These are phyloP conservation scores for Tetramorium bicarinatum DNA, from an alignment of 2,888 invertebrate species.

Conservation along the genomic window DNA sequence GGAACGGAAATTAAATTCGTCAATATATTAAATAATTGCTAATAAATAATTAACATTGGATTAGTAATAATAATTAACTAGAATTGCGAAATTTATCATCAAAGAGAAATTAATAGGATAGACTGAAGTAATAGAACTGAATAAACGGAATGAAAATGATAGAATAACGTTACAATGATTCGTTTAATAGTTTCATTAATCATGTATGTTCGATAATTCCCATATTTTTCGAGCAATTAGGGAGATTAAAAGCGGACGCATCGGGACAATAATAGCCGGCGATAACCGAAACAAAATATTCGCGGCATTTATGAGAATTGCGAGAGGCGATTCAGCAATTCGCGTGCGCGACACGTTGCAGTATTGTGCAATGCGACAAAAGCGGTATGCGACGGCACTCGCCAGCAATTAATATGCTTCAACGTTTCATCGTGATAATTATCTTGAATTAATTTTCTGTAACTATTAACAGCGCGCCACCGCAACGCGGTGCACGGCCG, in stretches of 20 bases:
- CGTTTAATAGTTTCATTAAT: constrained; percentile 35
- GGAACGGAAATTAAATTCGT: constrained; percentile 9
- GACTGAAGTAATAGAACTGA: background rate
- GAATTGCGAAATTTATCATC: constrained; percentile 12
- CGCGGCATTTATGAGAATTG: constrained; percentile 30
- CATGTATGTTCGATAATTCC: constrained; percentile 46
- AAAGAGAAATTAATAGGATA: background rate
- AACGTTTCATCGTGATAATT: constrained; percentile 63
- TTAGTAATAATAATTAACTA: constrained; percentile 26
- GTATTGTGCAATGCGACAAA: constrained; percentile 46
- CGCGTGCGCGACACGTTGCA: constrained; percentile 55
- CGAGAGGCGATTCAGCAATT: constrained; percentile 44
- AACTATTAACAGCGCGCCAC: constrained; percentile 46
- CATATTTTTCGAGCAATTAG: constrained; percentile 34
- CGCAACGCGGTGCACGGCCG: background rate
- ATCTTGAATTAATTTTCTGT: constrained; percentile 65
- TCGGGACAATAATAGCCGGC: constrained; percentile 5
- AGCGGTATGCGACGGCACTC: constrained; percentile 21
- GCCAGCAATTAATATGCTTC: constrained; percentile 56
- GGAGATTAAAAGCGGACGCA: constrained; percentile 21
- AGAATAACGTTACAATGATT: constrained; percentile 21
- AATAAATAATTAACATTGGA: constrained; percentile 31
- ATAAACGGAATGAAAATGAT: background rate
- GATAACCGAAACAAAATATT: constrained; percentile 30
- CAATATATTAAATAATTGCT: constrained; percentile 18